phyloP scores from a whole-genome alignment of 2,113 vertebrate species.

The Arenaria interpres region DNA sequence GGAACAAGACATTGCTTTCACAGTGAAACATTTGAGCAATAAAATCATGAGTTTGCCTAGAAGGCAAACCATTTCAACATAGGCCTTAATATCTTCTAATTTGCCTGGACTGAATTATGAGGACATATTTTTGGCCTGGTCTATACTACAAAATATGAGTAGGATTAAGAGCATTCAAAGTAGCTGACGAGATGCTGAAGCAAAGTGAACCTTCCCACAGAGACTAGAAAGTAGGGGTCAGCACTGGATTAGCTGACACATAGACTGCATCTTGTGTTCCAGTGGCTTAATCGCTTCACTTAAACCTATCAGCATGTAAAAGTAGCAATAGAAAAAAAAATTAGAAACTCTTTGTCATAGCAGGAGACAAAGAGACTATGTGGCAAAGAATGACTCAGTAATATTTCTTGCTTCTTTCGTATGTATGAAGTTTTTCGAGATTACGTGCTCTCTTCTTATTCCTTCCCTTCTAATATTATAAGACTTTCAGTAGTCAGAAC shows the following conservation, averaged over 20 bases:
- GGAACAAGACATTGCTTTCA: not conserved
- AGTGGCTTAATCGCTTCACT: not conserved
- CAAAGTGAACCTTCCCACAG: not conserved
- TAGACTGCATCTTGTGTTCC: not conserved
- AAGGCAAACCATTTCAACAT: not conserved
- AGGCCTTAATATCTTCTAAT: not conserved
- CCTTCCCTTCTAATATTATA: not conserved
- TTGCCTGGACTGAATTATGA: constrained; percentile 10
- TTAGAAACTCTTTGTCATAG: not conserved
- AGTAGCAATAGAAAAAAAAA: not conserved
- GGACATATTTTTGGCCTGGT: constrained; percentile 2
- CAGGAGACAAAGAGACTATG: not conserved
- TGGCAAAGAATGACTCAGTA: not conserved
- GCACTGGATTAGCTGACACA: not conserved
- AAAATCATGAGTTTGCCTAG: constrained; percentile 7
- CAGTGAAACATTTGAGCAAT: constrained; percentile 6
- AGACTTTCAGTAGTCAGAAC: not conserved
- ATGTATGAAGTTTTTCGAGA: not conserved
- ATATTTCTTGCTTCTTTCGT: not conserved
- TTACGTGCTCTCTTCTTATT: not conserved
- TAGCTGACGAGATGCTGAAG: constrained; percentile 15
- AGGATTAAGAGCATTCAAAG: constrained; percentile 3
- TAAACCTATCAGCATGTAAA: not conserved
- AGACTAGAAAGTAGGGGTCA: constrained; percentile 25
- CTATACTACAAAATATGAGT: constrained; percentile 16